Conservation (phyloP, 1,140 invertebrate genomes). For the Drosophila azteca region DNA sequence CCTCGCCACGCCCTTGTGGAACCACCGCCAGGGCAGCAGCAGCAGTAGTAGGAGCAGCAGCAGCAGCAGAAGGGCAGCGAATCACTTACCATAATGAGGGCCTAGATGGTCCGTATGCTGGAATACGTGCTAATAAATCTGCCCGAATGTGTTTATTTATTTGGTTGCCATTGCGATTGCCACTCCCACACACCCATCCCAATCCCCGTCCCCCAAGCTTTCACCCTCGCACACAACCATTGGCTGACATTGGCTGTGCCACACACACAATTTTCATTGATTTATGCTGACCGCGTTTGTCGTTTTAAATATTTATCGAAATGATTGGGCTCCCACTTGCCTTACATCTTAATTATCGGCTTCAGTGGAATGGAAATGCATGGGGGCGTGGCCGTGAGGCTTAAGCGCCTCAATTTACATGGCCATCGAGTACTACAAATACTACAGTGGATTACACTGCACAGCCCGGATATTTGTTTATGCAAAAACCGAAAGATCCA, state of each 20-base stretch:
- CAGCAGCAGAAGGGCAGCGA: slow-evolving; percentile 8
- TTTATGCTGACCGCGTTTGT: slow-evolving; percentile 58
- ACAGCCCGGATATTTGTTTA: slow-evolving; percentile 7
- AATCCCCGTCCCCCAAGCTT: too few relatives aligned
- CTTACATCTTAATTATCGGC: slow-evolving; percentile 59
- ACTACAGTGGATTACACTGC: slow-evolving; percentile 46
- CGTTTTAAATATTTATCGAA: slow-evolving; percentile 65
- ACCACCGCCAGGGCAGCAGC: slow-evolving; percentile 33
- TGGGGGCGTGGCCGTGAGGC: slow-evolving; percentile 14
- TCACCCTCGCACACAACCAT: too few relatives aligned
- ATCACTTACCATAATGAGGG: slow-evolving; percentile 72
- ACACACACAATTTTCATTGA: slow-evolving; percentile 50
- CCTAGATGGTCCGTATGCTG: slow-evolving; percentile 25
- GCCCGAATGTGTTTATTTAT: slow-evolving; percentile 61
- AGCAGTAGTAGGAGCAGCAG: slow-evolving; percentile 3
- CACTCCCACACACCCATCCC: slow-evolving; percentile 17
- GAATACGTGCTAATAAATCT: slow-evolving; percentile 67
- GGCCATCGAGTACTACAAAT: slow-evolving; percentile 24
- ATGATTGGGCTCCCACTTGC: slow-evolving; percentile 58
- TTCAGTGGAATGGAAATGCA: slow-evolving; percentile 33
- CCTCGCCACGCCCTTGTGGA: not conserved
- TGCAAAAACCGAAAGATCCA: too few relatives aligned
- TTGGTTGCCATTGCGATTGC: slow-evolving; percentile 25
- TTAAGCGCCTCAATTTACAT: slow-evolving; percentile 47
- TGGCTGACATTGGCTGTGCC: not conserved